Evolutionary conservation across 1,140 invertebrate species (phyloP).

Genomic region (Drosophila seguyi): DNA sequence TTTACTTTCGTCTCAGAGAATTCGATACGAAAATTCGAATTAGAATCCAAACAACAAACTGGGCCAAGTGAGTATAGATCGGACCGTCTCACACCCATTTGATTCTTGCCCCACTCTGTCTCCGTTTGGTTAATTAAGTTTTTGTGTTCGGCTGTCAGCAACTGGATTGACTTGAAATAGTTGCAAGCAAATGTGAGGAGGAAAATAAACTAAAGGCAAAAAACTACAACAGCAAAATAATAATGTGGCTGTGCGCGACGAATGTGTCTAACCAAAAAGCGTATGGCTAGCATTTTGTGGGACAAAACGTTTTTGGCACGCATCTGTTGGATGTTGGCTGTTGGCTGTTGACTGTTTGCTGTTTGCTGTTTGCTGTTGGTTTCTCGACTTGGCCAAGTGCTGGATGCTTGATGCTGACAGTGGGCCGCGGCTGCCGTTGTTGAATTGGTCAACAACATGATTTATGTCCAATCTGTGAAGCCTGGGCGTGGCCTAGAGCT

Average conservation of each 20-base stretch:
- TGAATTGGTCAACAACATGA: conserved; percentile 58
- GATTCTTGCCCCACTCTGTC: conserved; percentile 6
- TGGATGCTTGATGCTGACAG: conserved; percentile 24
- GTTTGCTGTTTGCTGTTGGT: conserved; percentile 12
- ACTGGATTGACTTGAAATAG: conserved; percentile 79
- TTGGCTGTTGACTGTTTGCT: background rate
- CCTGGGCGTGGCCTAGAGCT: conserved; percentile 48
- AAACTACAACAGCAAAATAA: background rate
- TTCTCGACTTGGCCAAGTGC: conserved; percentile 41
- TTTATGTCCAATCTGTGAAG: conserved; percentile 47
- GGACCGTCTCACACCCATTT: background rate
- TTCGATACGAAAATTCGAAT: conserved; percentile 28
- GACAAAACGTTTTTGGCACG: conserved; percentile 70
- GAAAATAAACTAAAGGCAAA: conserved; percentile 4
- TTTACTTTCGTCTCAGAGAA: conserved; percentile 62
- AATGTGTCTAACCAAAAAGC: conserved; percentile 63
- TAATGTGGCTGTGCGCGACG: conserved; percentile 25
- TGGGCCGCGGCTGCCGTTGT: conserved; percentile 49
- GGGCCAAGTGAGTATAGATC: conserved; percentile 36
- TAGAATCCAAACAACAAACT: conserved; percentile 28
- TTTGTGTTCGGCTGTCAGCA: conserved; percentile 71
- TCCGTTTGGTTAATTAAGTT: conserved; percentile 67
- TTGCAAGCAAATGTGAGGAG: conserved; percentile 42
- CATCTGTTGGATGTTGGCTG: conserved; percentile 30
- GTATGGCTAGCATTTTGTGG: conserved; percentile 71